Evolutionary conservation across 2,797 vertebrate genomes (phyloP), one percentile per base, ranked within the genome.

Genomic region (Falco novaeseelandiae): DNA sequence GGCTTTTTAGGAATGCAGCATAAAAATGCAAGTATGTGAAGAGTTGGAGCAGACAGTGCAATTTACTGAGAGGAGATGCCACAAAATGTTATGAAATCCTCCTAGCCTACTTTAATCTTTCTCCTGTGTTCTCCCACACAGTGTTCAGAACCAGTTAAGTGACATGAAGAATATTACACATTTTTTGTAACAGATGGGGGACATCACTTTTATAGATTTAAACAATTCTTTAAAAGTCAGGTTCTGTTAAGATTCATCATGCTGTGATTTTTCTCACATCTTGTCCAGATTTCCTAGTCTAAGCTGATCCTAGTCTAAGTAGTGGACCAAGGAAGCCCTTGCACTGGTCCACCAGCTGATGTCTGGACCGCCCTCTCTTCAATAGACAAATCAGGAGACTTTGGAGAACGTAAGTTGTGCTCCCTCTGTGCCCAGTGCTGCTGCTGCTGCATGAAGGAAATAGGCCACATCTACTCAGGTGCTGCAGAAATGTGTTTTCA

Each of bases 111-210:
- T 87, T 95, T 89, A 93, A 86, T 95, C 73, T 81, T 95, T 94
- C 66, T 91, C 55, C 65, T 70, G 21, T 83, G 58, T 81, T 96
- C 89, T 91, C 91, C 87, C 76, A 94, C 95, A 93, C 82, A 91
- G 26, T 81, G 42, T 85, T 96, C 17, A n/a, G 82, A 92, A 67
- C 32, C 83, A 89, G 57, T 89, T 78, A 95, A 95, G 76, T 95
- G 79, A 72, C 79, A 83, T 67, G 84, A 95, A 86, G 72, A 88
- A 78, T 95, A 78, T 90, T 81, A 38, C 85, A 69, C 30, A 8
- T 87, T 80, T 93, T 94, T 65, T 44, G 21, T 78, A 96, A 78
- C 94, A 95, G 96, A 90, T 95, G 72, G 61, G 42, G 65, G 27
- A 44, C 66, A 88, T 91, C 27, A 76, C 42, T 96, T 85, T 65